Evolutionary conservation across 2,888 invertebrate genomes (phyloP).

Genomic region (Spodoptera exigua): DNA sequence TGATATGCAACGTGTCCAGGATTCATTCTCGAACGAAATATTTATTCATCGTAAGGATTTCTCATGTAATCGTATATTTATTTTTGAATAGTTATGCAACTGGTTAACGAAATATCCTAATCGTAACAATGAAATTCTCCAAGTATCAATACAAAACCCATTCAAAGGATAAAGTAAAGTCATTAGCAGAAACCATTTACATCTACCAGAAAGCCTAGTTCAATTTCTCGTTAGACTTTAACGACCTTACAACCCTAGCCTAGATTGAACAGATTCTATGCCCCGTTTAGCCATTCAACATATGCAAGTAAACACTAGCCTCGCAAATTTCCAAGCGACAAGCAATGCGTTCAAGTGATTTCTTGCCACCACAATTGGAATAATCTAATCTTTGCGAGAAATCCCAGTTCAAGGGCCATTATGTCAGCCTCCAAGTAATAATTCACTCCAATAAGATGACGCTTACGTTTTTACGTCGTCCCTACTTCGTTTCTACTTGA

Average conservation of each 20-base stretch:
- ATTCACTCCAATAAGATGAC: slow-evolving; percentile 56
- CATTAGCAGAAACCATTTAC: no score
- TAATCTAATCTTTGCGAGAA: slow-evolving; percentile 74
- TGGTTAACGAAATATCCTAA: no score
- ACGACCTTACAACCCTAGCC: not conserved
- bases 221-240: not conserved
- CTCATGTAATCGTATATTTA: no score
- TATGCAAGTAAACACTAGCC: slow-evolving; percentile 32
- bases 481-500: slow-evolving; percentile 42
- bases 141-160: no score
- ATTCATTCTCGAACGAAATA: no score
- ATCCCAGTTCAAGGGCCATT: slow-evolving; percentile 68
- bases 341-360: slow-evolving; percentile 77
- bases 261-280: slow-evolving; percentile 4
- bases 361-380: slow-evolving; percentile 71
- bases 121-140: no score
- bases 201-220: no score
- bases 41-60: no score
- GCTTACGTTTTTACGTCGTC: slow-evolving; percentile 44
- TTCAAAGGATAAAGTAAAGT: no score
- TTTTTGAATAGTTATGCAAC: no score
- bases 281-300: slow-evolving; percentile 24
- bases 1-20: no score
- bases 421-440: slow-evolving; percentile 64
- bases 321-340: slow-evolving; percentile 66